Conservation (phyloP, 2,888 invertebrate species). For the Lithophane semibrunnea region DNA sequence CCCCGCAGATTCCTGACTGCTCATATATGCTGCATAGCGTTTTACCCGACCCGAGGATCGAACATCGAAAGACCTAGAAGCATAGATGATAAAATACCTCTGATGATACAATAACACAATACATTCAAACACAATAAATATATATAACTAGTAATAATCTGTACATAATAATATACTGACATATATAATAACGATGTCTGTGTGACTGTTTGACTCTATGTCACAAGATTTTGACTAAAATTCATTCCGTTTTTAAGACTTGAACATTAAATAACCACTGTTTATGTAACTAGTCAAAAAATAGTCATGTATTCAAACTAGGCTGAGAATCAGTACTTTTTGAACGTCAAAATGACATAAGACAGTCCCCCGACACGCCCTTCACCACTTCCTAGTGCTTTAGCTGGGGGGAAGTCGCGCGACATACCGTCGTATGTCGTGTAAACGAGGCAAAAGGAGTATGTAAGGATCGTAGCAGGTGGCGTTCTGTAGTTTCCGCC, state of each 20-base stretch:
- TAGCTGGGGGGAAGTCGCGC: too few species aligned
- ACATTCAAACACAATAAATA: constrained; percentile 18
- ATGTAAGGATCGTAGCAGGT: too few species aligned
- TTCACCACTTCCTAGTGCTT: background rate
- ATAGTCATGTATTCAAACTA: background rate
- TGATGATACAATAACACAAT: constrained; percentile 2
- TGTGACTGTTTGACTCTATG: constrained; percentile 12
- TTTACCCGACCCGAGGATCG: too few species aligned
- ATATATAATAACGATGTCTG: constrained; percentile 12
- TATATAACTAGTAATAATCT: constrained; percentile 21
- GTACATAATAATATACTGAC: constrained; percentile 38
- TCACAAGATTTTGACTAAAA: background rate
- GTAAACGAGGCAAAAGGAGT: too few species aligned
- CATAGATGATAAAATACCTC: too few species aligned
- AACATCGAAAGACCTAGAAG: too few species aligned
- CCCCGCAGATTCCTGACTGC: too few species aligned
- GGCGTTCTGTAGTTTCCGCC: too few species aligned
- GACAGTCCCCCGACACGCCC: background rate
- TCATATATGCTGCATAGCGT: too few species aligned
- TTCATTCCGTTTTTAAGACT: constrained; percentile 25
- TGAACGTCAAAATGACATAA: background rate
- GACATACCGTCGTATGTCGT: too few species aligned
- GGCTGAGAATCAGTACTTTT: background rate
- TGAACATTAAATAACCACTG: background rate
- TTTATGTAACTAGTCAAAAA: background rate